Evolutionary conservation across 2,113 vertebrate genomes (phyloP), one percentile per base, ranked within the genome.

Genomic region (Agapornis roseicollis): DNA sequence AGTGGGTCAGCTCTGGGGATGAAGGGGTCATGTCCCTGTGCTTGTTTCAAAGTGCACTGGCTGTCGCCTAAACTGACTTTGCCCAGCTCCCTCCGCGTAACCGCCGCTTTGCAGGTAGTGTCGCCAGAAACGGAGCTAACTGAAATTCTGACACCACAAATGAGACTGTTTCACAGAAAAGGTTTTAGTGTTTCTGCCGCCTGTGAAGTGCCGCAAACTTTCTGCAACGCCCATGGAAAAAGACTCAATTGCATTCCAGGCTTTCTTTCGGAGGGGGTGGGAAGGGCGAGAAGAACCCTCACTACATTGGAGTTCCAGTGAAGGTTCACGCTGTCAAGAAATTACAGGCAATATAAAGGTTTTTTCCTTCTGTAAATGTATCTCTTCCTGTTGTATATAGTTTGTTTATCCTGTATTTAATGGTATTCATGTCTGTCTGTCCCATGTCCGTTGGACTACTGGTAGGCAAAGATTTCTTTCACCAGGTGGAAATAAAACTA

Each of bases 371-470:
- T 47, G 66, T 86, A 94, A 83, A 92, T 96, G 84, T 56, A n/a
- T 56, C 55, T 88, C 42, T 90, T 82, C 94, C 70, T 91, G 56
- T 96, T 97, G 97, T 98, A 96, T 96, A 98, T 97, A 98, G 86
- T 97, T 97, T 49, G 17, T 49, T 95, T 74, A 95, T 92, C 94
- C 86, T 96, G 74, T 95, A 93, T 96, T 97, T 97, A 97, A 97
- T 90, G 96, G 50, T 96, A 83, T 96, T 71, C 78, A 50, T 81
- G 84, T 96, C 64, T 91, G 80, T 96, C 70, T 41, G 79, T 95
- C 92, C 68, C 47, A 50, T 97, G 94, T 91, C 8, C 90, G 95
- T 95, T 95, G 79, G 93, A 93, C 89, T 92, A 86, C 94, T 96
- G 80, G 88, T 97, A 97, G 91, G 80, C 94, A 96, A 95, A 91